Conservation (phyloP, 2,888 invertebrate genomes). For the Cordilura impudica region DNA sequence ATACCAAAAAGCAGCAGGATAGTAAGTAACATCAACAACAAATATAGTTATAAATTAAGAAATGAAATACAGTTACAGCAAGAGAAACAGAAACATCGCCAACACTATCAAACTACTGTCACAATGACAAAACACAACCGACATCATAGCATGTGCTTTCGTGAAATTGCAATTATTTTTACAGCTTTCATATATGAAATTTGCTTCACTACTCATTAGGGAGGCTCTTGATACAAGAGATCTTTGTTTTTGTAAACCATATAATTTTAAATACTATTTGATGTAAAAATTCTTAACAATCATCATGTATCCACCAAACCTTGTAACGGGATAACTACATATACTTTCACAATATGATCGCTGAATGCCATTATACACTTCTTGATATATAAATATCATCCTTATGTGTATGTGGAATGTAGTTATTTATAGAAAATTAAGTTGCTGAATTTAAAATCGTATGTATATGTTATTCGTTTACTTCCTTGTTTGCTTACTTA, state of each 20-base stretch:
- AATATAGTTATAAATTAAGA: slow-evolving; percentile 49
- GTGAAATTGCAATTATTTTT: background rate
- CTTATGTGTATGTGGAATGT: background rate
- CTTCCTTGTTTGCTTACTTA: background rate
- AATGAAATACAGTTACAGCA: slow-evolving; percentile 40
- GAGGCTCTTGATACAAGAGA: too few relatives aligned
- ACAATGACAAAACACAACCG: slow-evolving; percentile 20
- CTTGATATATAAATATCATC: background rate
- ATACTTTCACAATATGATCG: too few relatives aligned
- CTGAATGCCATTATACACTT: too few relatives aligned
- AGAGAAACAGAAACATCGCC: slow-evolving; percentile 16
- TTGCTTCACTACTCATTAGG: background rate
- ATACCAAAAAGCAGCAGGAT: background rate
- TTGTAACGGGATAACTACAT: too few relatives aligned
- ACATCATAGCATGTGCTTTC: background rate
- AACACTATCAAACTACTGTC: slow-evolving; percentile 46
- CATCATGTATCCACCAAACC: too few relatives aligned
- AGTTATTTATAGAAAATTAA: slow-evolving; percentile 24
- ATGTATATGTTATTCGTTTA: background rate
- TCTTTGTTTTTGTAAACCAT: too few relatives aligned
- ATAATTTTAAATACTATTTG: too few relatives aligned
- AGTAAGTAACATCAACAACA: background rate
- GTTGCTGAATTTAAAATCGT: slow-evolving; percentile 32
- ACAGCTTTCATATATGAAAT: slow-evolving; percentile 5
- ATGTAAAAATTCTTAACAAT: too few relatives aligned